Evolutionary conservation across 2,888 invertebrate species (phyloP).

Genomic region (Lasioglossum oenotherae): DNA sequence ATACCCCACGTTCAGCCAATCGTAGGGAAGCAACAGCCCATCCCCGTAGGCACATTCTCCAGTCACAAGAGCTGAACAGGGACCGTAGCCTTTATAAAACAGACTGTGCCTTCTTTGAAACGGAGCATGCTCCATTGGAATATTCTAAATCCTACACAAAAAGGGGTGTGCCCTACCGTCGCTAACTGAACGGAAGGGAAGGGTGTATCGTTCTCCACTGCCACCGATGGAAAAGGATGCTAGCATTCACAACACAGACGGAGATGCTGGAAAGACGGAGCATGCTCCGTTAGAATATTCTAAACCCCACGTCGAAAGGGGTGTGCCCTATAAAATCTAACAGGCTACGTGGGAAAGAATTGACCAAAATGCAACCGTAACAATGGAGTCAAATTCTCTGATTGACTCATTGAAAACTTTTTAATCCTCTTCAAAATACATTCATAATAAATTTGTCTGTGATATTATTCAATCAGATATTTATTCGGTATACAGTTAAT

Average conservation of each 20-base stretch:
- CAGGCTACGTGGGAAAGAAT: conserved; percentile 66
- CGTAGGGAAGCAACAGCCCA: conserved; percentile 70
- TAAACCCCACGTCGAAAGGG: conserved; percentile 70
- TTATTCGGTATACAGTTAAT: conserved; percentile 7
- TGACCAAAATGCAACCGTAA: conserved; percentile 60
- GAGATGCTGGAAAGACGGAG: conserved; percentile 70
- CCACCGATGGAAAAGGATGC: conserved; percentile 72
- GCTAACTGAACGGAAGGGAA: conserved; percentile 60
- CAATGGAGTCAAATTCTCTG: background rate
- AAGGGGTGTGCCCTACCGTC: conserved; percentile 71
- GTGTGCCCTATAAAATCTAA: conserved; percentile 64
- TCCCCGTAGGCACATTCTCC: conserved; percentile 72
- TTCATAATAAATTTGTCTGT: background rate
- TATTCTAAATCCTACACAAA: conserved; percentile 73
- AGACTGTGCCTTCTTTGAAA: conserved; percentile 69
- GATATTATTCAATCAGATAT: background rate
- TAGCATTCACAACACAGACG: conserved; percentile 58
- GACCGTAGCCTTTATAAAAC: conserved; percentile 63
- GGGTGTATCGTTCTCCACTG: conserved; percentile 70
- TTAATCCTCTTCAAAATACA: background rate
- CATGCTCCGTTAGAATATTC: conserved; percentile 73
- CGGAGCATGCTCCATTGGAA: conserved; percentile 72
- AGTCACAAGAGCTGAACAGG: conserved; percentile 74
- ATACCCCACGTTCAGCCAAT: conserved; percentile 72
- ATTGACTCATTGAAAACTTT: background rate